Evolutionary conservation across 2,888 invertebrate genomes (phyloP).

Genomic region (Cryptocephalus primarius): DNA sequence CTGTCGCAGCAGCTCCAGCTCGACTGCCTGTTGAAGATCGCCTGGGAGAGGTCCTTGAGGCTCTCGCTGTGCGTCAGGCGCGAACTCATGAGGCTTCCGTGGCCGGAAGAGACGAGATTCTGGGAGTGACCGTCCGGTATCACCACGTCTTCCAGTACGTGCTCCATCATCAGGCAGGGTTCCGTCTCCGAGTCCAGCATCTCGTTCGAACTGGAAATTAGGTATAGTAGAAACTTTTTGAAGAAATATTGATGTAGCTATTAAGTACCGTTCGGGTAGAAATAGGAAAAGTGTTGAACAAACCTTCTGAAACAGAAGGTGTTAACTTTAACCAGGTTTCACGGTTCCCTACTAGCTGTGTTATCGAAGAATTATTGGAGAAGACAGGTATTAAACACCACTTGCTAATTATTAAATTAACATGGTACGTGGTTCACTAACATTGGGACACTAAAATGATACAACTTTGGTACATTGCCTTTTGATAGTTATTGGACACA

Average conservation of each 20-base stretch:
- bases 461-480: no score
- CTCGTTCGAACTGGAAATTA: slow-evolving; percentile 53
- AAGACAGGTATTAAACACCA: neutral
- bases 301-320: no score
- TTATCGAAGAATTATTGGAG: no score
- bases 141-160: slow-evolving; percentile 55
- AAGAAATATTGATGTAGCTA: no score
- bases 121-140: slow-evolving; percentile 53
- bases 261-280: no score
- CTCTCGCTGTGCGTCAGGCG: slow-evolving; percentile 46
- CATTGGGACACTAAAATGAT: no score
- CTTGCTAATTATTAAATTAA: neutral
- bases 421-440: no score
- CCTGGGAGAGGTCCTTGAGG: slow-evolving; percentile 66
- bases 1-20: slow-evolving; percentile 32
- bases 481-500: no score
- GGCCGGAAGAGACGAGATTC: slow-evolving; percentile 54
- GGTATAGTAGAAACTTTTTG: neutral
- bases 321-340: no score
- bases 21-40: slow-evolving; percentile 58
- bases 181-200: slow-evolving; percentile 74
- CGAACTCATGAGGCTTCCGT: slow-evolving; percentile 40
- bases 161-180: slow-evolving; percentile 72
- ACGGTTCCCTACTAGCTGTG: no score
- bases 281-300: no score